These are phyloP conservation scores for Dioctria rufipes DNA, from an alignment of 2,888 invertebrate species.

Conservation along the genomic window DNA sequence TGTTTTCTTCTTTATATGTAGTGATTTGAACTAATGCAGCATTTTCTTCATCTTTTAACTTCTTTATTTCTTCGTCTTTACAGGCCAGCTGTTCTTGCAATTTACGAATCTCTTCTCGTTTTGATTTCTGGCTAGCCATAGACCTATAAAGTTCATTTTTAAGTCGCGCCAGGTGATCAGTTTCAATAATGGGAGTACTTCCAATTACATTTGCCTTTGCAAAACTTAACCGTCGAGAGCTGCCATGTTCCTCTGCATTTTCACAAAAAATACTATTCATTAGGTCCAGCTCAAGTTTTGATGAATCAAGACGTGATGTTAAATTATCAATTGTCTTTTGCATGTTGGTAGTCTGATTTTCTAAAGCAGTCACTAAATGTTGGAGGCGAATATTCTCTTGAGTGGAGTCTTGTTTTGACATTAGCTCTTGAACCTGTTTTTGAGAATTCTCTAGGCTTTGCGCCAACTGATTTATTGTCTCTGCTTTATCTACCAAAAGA, in stretches of 20 bases:
- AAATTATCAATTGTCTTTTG: conserved; percentile 67
- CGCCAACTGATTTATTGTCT: conserved; percentile 77
- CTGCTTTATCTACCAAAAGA: conserved; percentile 76
- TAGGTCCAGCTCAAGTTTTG: conserved; percentile 67
- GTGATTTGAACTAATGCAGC: conserved; percentile 65
- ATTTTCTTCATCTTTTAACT: conserved; percentile 67
- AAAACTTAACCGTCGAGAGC: conserved; percentile 62
- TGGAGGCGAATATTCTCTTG: conserved; percentile 66
- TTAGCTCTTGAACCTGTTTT: conserved; percentile 70
- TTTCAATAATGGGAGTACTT: conserved; percentile 66
- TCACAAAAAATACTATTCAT: conserved; percentile 69
- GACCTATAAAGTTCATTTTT: conserved; percentile 72
- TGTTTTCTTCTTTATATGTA: conserved; percentile 67
- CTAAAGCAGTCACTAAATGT: conserved; percentile 65
- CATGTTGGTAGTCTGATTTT: conserved; percentile 66
- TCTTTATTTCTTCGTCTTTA: conserved; percentile 65
- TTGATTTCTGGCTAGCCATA: conserved; percentile 70
- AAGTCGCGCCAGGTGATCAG: conserved; percentile 70
- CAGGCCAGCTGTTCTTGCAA: conserved; percentile 68
- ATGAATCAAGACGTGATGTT: conserved; percentile 65
- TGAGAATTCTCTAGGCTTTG: conserved; percentile 77
- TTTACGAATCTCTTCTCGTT: conserved; percentile 73
- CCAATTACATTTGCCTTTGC: conserved; percentile 63
- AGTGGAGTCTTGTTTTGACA: conserved; percentile 64
- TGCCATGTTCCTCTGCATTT: conserved; percentile 63